Evolutionary conservation across 2,888 invertebrate genomes (phyloP).

Genomic region (Digitonthophagus gazella): DNA sequence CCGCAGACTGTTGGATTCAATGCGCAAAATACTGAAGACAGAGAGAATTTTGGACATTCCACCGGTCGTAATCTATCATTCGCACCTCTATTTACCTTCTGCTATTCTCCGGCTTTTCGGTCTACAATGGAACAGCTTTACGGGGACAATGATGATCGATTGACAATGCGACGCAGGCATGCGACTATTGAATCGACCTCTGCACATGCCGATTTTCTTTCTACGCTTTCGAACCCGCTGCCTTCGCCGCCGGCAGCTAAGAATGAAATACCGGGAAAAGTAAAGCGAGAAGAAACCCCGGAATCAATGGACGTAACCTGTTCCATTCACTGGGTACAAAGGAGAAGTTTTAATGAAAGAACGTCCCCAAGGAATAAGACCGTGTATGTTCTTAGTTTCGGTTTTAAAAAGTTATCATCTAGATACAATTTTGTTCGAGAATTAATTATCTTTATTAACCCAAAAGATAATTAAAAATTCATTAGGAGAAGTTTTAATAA

Average conservation of each 20-base stretch:
- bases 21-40: neutral
- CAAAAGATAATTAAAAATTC: too few species aligned
- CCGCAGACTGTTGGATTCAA: neutral
- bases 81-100: neutral
- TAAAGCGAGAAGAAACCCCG: neutral
- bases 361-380: neutral
- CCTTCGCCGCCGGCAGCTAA: neutral
- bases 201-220: neutral
- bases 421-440: too few species aligned
- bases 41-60: neutral
- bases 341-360: neutral
- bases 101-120: neutral
- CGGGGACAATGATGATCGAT: neutral
- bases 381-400: neutral
- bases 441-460: too few species aligned
- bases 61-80: neutral
- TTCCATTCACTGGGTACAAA: neutral
- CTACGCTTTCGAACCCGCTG: neutral
- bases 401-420: too few species aligned
- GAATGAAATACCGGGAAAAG: neutral
- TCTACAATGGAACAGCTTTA: neutral
- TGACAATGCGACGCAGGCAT: slow-evolving; percentile 6
- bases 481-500: too few species aligned
- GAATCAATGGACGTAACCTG: neutral
- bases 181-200: slow-evolving; percentile 9